Conservation (phyloP, 1,140 invertebrate species). For the Sweltsa coloradensis region DNA sequence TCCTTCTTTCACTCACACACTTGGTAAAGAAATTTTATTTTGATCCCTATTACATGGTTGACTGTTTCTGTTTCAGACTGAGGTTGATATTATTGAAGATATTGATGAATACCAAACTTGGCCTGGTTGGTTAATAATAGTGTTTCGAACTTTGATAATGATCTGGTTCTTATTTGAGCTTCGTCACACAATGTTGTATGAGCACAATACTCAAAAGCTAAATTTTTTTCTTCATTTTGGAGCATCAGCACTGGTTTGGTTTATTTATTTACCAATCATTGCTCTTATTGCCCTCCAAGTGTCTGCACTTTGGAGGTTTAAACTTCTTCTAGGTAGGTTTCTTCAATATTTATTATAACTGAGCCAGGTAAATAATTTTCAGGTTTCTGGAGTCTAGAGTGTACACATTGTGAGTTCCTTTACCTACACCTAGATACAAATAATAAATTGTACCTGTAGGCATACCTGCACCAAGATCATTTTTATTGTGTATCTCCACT, state of each 20-base stretch:
- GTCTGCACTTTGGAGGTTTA: conserved; percentile 89
- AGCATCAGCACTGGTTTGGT: conserved; percentile 94
- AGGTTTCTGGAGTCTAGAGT: too few species aligned
- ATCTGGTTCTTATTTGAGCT: conserved; percentile 89
- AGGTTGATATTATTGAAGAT: conserved; percentile 91
- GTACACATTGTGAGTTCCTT: too few species aligned
- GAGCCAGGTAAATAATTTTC: too few species aligned
- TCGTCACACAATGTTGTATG: conserved; percentile 82
- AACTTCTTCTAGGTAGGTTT: conserved; percentile 75
- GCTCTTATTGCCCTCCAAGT: conserved; percentile 87
- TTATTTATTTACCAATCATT: conserved; percentile 90
- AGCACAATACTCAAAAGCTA: conserved; percentile 80
- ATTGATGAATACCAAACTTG: conserved; percentile 95
- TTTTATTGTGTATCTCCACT: too few species aligned
- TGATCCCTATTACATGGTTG: background rate
- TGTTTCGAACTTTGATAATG: conserved; percentile 81
- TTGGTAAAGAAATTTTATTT: too few species aligned
- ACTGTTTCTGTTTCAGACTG: conserved; percentile 53
- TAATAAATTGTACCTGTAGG: too few species aligned
- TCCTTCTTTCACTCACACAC: too few species aligned
- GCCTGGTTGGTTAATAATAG: conserved; percentile 87
- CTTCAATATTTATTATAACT: background rate
- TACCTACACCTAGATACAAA: too few species aligned
- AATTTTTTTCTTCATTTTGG: conserved; percentile 94
- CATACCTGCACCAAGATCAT: too few species aligned